These are phyloP conservation scores for Heloderma charlesbogerti DNA, from an alignment of 2,113 vertebrate genomes.

Conservation along the genomic window DNA sequence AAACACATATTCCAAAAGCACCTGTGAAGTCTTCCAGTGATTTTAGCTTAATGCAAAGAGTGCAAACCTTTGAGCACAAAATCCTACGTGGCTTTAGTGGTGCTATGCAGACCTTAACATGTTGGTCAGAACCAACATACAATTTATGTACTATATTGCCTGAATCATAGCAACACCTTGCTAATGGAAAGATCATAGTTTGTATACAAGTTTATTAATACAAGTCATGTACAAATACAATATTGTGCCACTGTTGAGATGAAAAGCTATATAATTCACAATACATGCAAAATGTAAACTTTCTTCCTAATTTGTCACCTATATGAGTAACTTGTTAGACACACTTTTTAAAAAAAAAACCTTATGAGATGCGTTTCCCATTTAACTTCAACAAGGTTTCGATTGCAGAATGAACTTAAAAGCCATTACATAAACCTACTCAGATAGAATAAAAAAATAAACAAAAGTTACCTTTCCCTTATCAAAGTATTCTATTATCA, in stretches of 20 bases:
- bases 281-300: not conserved
- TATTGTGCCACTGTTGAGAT: not conserved
- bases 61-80: not conserved
- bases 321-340: not conserved
- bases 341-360: not conserved
- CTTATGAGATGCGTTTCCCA: not conserved
- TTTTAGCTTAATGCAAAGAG: constrained; percentile 27
- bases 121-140: not conserved
- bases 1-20: not conserved
- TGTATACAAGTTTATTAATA: not conserved
- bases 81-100: not conserved
- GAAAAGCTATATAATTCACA: not conserved
- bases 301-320: not conserved
- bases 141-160: not conserved
- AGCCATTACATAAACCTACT: not conserved
- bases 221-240: constrained; percentile 12
- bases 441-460: constrained; percentile 1
- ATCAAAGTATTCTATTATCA: constrained; percentile 97
- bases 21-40: not conserved
- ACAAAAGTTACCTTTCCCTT: constrained; percentile 90
- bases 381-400: not conserved
- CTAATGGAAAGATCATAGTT: not conserved
- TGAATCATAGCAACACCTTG: not conserved
- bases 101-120: not conserved
- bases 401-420: not conserved